Evolutionary conservation across 2,888 invertebrate species (phyloP), one percentile per base, ranked within the genome.

Genomic region (Tinea trinotella): DNA sequence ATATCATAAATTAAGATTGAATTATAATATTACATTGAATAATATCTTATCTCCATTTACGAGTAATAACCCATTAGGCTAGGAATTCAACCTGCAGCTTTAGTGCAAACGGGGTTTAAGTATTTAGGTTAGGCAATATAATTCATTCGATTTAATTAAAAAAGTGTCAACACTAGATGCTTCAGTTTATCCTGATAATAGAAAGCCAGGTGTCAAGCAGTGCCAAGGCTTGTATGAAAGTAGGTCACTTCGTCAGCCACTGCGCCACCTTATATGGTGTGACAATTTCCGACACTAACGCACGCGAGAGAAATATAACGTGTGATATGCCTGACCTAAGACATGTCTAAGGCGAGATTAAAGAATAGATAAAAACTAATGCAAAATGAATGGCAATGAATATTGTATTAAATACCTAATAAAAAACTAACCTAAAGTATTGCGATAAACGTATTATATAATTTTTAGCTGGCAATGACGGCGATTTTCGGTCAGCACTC

Each of bases 161-260:
- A 46, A 46, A 46, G 46, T 46, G 46, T 46, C 46, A 46, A 46
- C 46, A 5, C 46, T 46, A 46, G 46, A 46, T 46, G 18, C 15
- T 46, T 18, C 46, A 46, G 46, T 19, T 17, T 46, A 46, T 46
- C 46, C 46, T 19, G 46, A 53, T 52, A 55, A 66, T 67, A 69
- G 67, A 69, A 72, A 70, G 65, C 61, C 64, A 64, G 69, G 59
- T 62, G 63, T 65, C 66, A 64, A 62, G 65, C 62, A 61, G 56
- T 57, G 58, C 61, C 58, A 60, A 61, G 59, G 57, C 58, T 57
- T 56, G 56, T 59, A 52, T 58, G 77, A 79, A 80, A 81, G 76
- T 79, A 65, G 77, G 79, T 73, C 71, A 71, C 65, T 67, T 64
- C 65, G 64, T 67, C 67, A 65, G 66, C 68, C 65, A 52, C 49